Percentiles rank a stretch among this genome's conserved stretches.
Conservation (phyloP, 2,888 invertebrate genomes). For the Heliconius hortense region DNA sequence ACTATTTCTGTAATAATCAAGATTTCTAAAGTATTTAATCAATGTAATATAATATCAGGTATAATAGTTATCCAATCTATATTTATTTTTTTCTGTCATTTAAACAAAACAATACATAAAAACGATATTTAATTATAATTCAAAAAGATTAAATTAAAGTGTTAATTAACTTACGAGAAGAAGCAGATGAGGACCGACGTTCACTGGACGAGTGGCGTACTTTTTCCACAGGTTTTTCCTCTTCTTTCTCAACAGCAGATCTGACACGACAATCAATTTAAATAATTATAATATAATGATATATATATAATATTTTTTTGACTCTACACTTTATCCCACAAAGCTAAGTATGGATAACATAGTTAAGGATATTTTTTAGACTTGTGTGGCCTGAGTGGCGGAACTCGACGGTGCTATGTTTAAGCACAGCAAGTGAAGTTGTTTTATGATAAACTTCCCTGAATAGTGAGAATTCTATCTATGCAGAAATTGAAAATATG, state of each 20-base stretch:
- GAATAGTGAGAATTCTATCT: too few relatives aligned
- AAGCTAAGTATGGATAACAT: too few relatives aligned
- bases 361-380: too few relatives aligned
- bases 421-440: too few relatives aligned
- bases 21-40: too few relatives aligned
- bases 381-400: too few relatives aligned
- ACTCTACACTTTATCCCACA: neutral
- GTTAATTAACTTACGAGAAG: slow-evolving; percentile 62
- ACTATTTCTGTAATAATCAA: too few relatives aligned
- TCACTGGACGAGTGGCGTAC: slow-evolving; percentile 66
- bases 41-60: too few relatives aligned
- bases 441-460: too few relatives aligned
- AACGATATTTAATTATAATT: slow-evolving; percentile 18
- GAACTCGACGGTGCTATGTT: too few relatives aligned
- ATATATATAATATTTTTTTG: neutral
- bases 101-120: neutral
- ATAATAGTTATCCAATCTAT: too few relatives aligned
- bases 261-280: slow-evolving; percentile 43
- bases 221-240: slow-evolving; percentile 67
- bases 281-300: neutral
- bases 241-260: slow-evolving; percentile 57
- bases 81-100: neutral
- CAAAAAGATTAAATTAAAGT: neutral
- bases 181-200: slow-evolving; percentile 71
- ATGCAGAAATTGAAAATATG: too few relatives aligned